Conservation (phyloP, 2,797 vertebrate species). For the Sciaenops ocellatus region DNA sequence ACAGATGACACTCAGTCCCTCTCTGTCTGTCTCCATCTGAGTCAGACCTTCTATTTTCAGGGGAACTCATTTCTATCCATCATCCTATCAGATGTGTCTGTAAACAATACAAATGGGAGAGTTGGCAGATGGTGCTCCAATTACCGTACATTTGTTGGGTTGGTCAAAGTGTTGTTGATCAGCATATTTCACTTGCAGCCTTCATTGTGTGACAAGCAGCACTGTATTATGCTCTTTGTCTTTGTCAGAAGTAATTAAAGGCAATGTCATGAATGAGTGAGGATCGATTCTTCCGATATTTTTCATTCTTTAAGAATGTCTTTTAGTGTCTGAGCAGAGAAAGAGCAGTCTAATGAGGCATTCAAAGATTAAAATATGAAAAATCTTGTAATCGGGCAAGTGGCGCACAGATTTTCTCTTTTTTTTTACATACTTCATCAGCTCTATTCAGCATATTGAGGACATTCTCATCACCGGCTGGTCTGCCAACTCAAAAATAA, state of each 20-base stretch:
- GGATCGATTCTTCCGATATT: conserved; percentile 29
- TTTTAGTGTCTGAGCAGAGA: conserved; percentile 23
- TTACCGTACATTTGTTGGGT: conserved; percentile 46
- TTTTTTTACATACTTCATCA: conserved; percentile 41
- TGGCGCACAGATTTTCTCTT: background rate
- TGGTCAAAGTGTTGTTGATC: conserved; percentile 45
- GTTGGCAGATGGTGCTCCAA: conserved; percentile 56
- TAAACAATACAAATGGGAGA: conserved; percentile 54
- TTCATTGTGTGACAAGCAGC: conserved; percentile 29
- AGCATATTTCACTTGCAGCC: conserved; percentile 33
- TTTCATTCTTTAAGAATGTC: conserved; percentile 27
- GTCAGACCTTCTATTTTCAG: conserved; percentile 56
- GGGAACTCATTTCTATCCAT: conserved; percentile 42
- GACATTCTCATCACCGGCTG: conserved; percentile 28
- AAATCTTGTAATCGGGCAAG: conserved; percentile 27
- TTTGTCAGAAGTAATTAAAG: conserved; percentile 63
- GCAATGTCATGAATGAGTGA: conserved; percentile 25
- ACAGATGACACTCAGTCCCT: conserved; percentile 43
- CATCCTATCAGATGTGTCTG: conserved; percentile 45
- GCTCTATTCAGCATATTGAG: conserved; percentile 47
- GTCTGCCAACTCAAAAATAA: conserved; percentile 26
- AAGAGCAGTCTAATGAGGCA: conserved; percentile 47
- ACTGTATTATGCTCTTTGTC: conserved; percentile 35
- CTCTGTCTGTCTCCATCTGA: conserved; percentile 36
- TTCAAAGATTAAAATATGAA: conserved; percentile 49